Conservation (phyloP, 2,113 vertebrate genomes). For the Trichomycterus rosablanca region DNA sequence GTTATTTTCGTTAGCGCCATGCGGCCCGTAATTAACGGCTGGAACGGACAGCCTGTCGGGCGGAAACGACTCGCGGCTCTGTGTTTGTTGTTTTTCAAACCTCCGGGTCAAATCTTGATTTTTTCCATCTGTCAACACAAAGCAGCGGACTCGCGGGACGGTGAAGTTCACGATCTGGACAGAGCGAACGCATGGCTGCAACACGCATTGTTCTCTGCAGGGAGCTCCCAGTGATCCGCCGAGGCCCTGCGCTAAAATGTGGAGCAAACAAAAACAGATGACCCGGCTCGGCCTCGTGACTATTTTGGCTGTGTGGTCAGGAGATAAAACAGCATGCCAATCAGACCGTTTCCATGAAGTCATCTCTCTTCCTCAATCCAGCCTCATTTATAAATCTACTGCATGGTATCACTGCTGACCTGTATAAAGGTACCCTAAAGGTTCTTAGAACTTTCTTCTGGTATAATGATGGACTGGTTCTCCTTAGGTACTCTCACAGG, state of each 20-base stretch:
- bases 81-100: too few species aligned
- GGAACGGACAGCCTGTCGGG: not conserved
- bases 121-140: constrained; percentile 32
- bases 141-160: constrained; percentile 11
- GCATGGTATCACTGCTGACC: too few species aligned
- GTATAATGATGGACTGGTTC: too few species aligned
- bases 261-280: constrained; percentile 38
- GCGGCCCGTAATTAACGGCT: not conserved
- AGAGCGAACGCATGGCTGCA: constrained; percentile 31
- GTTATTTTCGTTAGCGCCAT: constrained; percentile 1
- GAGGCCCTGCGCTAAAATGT: constrained; percentile 24
- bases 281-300: constrained; percentile 2
- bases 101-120: constrained; percentile 12
- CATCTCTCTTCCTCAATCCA: constrained; percentile 4
- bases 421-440: too few species aligned
- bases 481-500: too few species aligned
- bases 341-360: constrained; percentile 36
- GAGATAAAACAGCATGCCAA: constrained; percentile 31
- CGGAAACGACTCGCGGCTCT: too few species aligned
- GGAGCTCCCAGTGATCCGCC: constrained; percentile 22
- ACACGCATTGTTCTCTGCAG: constrained; percentile 13
- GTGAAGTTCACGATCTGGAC: constrained; percentile 28
- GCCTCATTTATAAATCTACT: not conserved
- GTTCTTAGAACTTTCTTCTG: too few species aligned
- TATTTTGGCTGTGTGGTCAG: constrained; percentile 21